These are phyloP conservation scores for Smithornis capensis DNA, from an alignment of 2,113 vertebrate species.

Conservation along the genomic window DNA sequence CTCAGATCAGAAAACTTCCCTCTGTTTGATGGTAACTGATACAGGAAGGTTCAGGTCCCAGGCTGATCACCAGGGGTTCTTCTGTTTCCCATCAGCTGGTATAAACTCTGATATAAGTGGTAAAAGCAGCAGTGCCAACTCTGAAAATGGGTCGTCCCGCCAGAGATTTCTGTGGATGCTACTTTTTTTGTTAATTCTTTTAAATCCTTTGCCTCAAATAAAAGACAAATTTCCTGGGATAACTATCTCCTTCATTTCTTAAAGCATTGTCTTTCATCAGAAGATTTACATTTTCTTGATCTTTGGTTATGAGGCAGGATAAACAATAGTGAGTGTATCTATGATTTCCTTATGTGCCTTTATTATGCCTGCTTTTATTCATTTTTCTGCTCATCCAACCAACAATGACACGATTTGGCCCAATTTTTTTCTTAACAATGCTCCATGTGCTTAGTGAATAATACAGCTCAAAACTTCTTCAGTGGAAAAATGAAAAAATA, in stretches of 20 bases:
- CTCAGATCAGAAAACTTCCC: background rate
- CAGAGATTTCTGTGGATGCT: background rate
- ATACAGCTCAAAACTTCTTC: background rate
- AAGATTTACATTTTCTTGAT: slow-evolving; percentile 32
- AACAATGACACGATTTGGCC: background rate
- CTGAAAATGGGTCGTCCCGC: background rate
- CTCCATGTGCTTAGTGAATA: background rate
- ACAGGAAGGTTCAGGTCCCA: background rate
- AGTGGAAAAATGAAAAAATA: background rate
- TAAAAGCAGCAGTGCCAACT: background rate
- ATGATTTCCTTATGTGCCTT: background rate
- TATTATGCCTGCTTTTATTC: background rate
- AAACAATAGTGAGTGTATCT: background rate
- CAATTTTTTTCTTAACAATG: background rate
- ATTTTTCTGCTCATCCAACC: background rate
- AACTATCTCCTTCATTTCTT: background rate
- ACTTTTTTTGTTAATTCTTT: background rate
- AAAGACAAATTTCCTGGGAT: background rate
- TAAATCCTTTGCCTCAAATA: background rate
- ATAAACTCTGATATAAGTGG: background rate
- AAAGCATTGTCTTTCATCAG: background rate
- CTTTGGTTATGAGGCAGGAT: background rate
- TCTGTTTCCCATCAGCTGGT: background rate
- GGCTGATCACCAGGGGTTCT: background rate
- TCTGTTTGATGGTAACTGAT: background rate